These are phyloP conservation scores for Dolomedes plantarius DNA, from an alignment of 2,888 invertebrate species.

Conservation along the genomic window DNA sequence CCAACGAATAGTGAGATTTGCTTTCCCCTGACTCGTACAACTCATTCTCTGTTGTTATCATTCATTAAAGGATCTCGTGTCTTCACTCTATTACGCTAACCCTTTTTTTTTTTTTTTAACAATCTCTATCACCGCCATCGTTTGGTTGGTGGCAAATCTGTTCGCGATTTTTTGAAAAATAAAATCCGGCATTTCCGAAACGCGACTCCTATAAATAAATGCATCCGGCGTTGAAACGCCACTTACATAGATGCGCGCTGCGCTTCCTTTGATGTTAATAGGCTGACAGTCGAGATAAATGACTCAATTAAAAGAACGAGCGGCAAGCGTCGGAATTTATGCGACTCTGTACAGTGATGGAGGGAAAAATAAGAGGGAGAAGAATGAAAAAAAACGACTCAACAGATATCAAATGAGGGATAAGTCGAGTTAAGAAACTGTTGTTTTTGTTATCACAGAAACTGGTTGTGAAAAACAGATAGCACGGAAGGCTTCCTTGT, in stretches of 20 bases:
- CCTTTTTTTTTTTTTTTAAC: too few species aligned
- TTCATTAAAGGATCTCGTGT: too few species aligned
- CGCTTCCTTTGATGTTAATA: conserved; percentile 45
- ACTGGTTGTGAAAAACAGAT: not conserved
- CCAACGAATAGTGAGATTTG: too few species aligned
- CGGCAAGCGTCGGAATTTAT: conserved; percentile 66
- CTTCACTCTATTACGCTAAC: too few species aligned
- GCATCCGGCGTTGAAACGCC: conserved; percentile 25
- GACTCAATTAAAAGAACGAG: conserved; percentile 58
- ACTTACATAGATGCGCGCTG: conserved; percentile 10
- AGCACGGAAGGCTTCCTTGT: too few species aligned
- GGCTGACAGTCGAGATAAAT: conserved; percentile 63
- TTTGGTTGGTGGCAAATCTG: not conserved
- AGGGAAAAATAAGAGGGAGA: not conserved
- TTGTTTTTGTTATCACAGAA: not conserved
- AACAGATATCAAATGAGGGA: too few species aligned
- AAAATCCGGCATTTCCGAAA: not conserved
- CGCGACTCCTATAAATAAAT: conserved; percentile 21
- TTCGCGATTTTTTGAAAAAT: not conserved
- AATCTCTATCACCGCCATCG: not conserved
- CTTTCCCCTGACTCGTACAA: too few species aligned
- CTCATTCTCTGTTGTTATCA: too few species aligned
- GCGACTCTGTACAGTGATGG: conserved; percentile 18
- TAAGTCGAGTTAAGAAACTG: not conserved
- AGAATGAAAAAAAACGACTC: not conserved